Evolutionary conservation across 1,140 invertebrate genomes (phyloP).

Genomic region (Camponotus pennsylvanicus): DNA sequence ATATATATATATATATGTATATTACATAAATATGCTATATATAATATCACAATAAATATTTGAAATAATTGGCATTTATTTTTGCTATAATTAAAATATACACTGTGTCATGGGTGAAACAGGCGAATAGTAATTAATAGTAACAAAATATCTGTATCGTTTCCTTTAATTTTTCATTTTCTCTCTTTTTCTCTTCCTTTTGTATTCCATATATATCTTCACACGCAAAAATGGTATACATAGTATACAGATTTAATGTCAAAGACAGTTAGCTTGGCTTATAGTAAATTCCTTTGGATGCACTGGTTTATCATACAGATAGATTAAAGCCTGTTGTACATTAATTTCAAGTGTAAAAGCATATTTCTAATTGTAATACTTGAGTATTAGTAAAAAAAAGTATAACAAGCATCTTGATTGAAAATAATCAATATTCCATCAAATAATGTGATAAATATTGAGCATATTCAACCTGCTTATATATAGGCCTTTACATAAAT

Average conservation of each 20-base stretch:
- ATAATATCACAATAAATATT: conserved; percentile 63
- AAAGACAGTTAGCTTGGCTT: conserved; percentile 82
- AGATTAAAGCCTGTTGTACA: no score
- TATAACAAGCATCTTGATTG: no score
- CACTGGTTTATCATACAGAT: no score
- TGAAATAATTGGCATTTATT: conserved; percentile 79
- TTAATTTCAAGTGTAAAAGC: no score
- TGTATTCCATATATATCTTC: conserved; percentile 67
- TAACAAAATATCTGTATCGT: conserved; percentile 86
- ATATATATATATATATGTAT: not conserved
- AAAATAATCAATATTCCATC: no score
- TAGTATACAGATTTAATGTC: conserved; percentile 85
- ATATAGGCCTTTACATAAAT: no score
- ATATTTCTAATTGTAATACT: no score
- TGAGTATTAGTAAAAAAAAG: no score
- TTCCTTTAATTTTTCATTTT: conserved; percentile 76
- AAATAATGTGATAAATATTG: no score
- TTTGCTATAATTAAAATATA: conserved; percentile 87
- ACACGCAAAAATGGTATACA: conserved; percentile 85
- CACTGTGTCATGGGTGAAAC: conserved; percentile 86
- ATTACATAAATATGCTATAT: conserved; percentile 7
- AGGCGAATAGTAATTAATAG: conserved; percentile 86
- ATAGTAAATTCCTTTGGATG: conserved; percentile 55
- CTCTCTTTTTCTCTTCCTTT: conserved; percentile 46
- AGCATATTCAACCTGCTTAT: no score